Evolutionary conservation across 2,113 vertebrate species (phyloP), one percentile per base, ranked within the genome.

Genomic region (Proterorhinus semilunaris): DNA sequence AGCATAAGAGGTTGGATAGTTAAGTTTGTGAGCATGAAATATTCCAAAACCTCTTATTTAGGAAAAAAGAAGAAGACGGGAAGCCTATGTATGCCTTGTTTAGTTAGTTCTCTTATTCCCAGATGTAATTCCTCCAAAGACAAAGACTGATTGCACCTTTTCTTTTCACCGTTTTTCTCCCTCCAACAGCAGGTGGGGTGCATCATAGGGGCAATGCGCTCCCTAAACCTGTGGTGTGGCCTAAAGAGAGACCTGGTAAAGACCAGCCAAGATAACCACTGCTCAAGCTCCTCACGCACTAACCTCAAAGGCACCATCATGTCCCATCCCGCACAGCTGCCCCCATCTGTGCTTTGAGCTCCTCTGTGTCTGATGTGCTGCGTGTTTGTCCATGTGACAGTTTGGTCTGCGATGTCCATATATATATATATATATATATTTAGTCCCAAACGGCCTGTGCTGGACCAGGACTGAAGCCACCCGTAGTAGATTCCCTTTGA

Each of bases 221-320:
- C 65, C 49, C 82, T 83, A 93, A 89, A 83, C 65, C 62, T 76
- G 62, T 8, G 54, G 75, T 69, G 68, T 61, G 78, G 85, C 46
- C 85, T 72, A 77, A 74, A 86, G 83, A 86, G 42, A 82, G 82
- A 76, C 16, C 74, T 74, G 92, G 91, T 93, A 93, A 93, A 83
- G 76, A 82, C 61, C 80, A 80, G 77, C 46, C 50, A 65, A 82
- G 62, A 80, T 69, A 66, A 78, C 52, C 55, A 51, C 49, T 72
- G 77, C 59, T 82, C 62, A 84, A 77, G 67, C 66, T 83, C 71
- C 71, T 82, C 68, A 17, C 53, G 50, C 74, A 83, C 87, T 88
- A 88, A 89, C 79, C 62, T 42, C 58, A 52, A 69, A 79, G 62
- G 63, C 77, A 53, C 50, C 77, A 68, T 72, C 16, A 55, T 72